Conservation (phyloP, 2,113 vertebrate genomes). For the Bubo bubo region DNA sequence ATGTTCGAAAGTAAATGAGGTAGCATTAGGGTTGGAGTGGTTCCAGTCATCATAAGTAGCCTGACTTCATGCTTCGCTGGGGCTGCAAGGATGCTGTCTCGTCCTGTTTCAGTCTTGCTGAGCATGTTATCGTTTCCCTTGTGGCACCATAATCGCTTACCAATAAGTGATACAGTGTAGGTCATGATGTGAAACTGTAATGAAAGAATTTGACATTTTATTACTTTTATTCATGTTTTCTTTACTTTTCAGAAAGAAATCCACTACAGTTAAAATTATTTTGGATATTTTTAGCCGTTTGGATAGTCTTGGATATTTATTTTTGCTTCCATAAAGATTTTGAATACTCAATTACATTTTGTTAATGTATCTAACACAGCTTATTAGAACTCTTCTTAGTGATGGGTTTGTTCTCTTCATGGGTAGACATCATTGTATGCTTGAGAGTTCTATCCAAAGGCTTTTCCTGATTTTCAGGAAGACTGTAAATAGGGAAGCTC, state of each 20-base stretch:
- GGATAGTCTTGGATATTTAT: background rate
- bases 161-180: background rate
- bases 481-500: background rate
- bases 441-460: background rate
- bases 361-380: background rate
- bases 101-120: background rate
- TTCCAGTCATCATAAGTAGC: conserved; percentile 12
- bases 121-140: background rate
- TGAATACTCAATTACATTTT: background rate
- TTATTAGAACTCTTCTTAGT: background rate
- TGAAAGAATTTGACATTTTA: background rate
- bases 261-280: background rate
- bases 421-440: background rate
- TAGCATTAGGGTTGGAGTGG: conserved; percentile 18
- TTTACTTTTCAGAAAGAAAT: background rate
- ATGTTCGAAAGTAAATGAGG: conserved; percentile 34
- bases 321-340: background rate
- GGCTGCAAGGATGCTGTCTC: background rate
- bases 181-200: background rate
- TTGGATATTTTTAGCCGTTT: background rate
- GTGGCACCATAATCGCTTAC: background rate
- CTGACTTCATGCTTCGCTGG: background rate
- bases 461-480: background rate
- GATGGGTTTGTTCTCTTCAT: background rate
- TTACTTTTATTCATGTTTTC: background rate